Base-by-base conservation (phyloP, 1,140 invertebrate genomes). In the Heliconius himera region DNA sequence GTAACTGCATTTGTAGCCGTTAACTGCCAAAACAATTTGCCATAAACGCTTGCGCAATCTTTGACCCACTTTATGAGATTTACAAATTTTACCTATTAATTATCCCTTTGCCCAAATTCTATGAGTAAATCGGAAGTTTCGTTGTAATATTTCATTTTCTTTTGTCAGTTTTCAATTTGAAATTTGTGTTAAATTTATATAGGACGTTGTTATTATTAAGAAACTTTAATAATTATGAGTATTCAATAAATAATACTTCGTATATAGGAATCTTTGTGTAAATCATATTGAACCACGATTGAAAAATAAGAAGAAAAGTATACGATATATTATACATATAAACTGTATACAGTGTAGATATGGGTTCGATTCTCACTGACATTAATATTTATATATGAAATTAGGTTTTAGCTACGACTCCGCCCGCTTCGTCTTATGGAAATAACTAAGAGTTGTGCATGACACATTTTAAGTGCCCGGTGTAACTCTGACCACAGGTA, bases 21-120 rank as follows among this genome's bases (percentile, higher is more conserved):
- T 73, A 79, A 76, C 83, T 84, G 83, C 83, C 83, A 81, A 82
- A 84, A 84, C 83, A 82, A 84, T 84, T 84, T 79, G 83, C 79
- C 77, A 76, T 66, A 66, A 66, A 66, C 75, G 77, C 81, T 78
- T 77, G 29, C 70, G 70, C 74, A 77, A 78, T 81, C 77, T 85
- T 81, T 83, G 83, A 76, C 83, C 83, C 56, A 83, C 46, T 83
- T 83, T 76, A 56, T 66, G 80, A 29, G 56, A 76, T 81, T 81
- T 81, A 73, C 74, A 76, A 79, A 76, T 81, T 76, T 73, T 72
- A 46, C 41, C 73, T 77, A 76, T 76, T 81, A 81, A 81, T 73
- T 76, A 75, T 80, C 56, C 49, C 36, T 56, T 79, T 60, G 20
- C 56, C 56, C 56, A 38, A 22, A 70, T 70, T 51, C 77, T 74